Base-by-base conservation (phyloP, 2,888 invertebrate genomes). In the Amiota minor region DNA sequence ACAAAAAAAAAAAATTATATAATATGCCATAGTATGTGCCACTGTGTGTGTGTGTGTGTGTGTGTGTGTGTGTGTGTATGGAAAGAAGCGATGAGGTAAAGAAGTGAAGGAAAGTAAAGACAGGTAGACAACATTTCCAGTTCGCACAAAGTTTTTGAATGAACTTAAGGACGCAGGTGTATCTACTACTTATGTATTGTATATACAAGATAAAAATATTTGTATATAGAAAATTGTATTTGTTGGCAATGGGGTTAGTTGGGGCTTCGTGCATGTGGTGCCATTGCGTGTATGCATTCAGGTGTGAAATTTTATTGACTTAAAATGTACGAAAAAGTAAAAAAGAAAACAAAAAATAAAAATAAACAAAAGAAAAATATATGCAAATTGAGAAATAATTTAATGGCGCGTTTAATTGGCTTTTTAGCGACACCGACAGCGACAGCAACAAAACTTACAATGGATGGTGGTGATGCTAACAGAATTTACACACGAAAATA, bases 391-490 rank as follows among this genome's bases (percentile, higher is more conserved):
- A 81, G 79, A 83, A 83, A 83, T 83, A 83, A 83, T 83, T 83
- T 83, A 83, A 83, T 83, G 83, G 81, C 81, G 83, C 83, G 83
- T 83, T 83, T 83, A 83, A 83, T 83, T 83, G 84, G 83, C 82
- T 83, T 83, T 82, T 83, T 83, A 83, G 83, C 83, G 77, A 67
- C 49, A 18, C 8, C 23, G 12, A 64, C 45, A 64, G 35, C 64
- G 11, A 45, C 64, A 64, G 45, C 64, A 18, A 64, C 64, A 64
- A 18, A 11, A 59, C 18, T 10, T 9, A 59, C 59, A 18, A 16
- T 71, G 77, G 75, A 79, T 6, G 35, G 35, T 35, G 35, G 2
- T 35, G 35, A 35, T 35, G 35, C 6, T 2, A 2, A 74, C 75
- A 77, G 73, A 75, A 35, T 18, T n/a, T 49, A 53, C 53, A 16